Evolutionary conservation across 2,888 invertebrate genomes (phyloP).

Genomic region (Teleogryllus oceanicus): DNA sequence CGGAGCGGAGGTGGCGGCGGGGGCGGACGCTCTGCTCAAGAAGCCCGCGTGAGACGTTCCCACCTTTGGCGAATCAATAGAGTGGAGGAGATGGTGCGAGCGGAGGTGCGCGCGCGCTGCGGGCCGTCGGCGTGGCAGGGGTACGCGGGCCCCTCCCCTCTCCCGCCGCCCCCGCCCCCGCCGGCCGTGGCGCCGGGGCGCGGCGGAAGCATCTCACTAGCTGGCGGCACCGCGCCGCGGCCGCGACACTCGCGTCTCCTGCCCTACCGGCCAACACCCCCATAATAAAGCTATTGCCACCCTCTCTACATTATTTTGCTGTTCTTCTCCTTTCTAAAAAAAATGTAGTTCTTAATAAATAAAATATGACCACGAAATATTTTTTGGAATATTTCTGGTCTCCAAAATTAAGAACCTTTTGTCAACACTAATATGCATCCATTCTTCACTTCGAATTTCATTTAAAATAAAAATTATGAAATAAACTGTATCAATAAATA

Average conservation of each 20-base stretch:
- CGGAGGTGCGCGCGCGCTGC: constrained; percentile 6
- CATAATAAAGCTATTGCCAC: too few species aligned
- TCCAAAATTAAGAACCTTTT: too few species aligned
- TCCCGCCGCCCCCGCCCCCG: neutral
- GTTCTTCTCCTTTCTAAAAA: too few species aligned
- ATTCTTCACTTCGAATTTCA: too few species aligned
- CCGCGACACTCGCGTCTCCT: neutral
- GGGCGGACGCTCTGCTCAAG: neutral
- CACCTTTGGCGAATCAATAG: neutral
- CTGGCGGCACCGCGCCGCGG: neutral
- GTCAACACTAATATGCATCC: too few species aligned
- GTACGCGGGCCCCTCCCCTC: neutral
- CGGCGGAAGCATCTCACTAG: neutral
- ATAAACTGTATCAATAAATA: too few species aligned
- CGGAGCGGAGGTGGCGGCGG: neutral
- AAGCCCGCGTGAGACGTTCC: constrained; percentile 18
- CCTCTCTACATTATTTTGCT: too few species aligned
- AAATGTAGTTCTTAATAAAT: too few species aligned
- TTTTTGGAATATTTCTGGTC: too few species aligned
- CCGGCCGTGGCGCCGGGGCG: neutral
- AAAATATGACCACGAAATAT: too few species aligned
- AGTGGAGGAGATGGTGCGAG: neutral
- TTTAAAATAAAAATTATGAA: too few species aligned
- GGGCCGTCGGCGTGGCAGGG: neutral
- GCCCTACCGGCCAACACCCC: neutral